Base-by-base conservation (phyloP, 2,113 vertebrate species). In the Atractosteus spatula region DNA sequence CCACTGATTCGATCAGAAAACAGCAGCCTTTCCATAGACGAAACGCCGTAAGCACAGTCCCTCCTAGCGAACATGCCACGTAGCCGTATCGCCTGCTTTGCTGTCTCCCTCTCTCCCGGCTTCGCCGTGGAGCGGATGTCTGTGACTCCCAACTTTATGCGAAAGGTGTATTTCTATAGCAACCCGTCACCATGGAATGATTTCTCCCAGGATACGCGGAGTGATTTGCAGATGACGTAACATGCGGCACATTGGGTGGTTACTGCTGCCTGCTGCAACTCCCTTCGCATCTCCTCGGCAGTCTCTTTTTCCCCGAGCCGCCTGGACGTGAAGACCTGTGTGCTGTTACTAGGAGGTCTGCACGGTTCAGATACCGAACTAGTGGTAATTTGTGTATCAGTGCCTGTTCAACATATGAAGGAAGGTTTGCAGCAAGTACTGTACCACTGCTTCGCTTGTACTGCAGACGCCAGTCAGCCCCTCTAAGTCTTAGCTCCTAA, bases 121-220 rank as follows among this genome's bases (percentile, higher is more conserved):
- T 62, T 56, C 74, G 68, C 55, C 3, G 44, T 66, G 68, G 55
- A 47, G 42, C 44, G 67, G 75, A 65, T 74, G 14, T 70, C 69
- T 14, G 68, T 74, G 64, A 64, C 17, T 62, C 41, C 77, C 74
- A 78, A 79, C 70, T 85, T 78, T 69, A 79, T 82, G 88, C 91
- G 90, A 91, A 80, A 90, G 87, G 85, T 93, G 91, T 86, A 93
- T 96, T 92, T 92, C 95, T 94, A 94, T 95, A 91, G 94, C 90
- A 98, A 97, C 95, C 79, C 84, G 93, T 95, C 93, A 87, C 93
- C 85, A 86, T 89, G 94, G 92, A 93, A 89, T 88, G 85, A 91
- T 91, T 91, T 92, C 93, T 93, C 89, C 88, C 67, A 79, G 90
- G 89, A 85, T 90, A 91, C 88, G 82, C 89, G 87, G 73, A 55